These are phyloP conservation scores for Chloroclysta siterata DNA, from an alignment of 2,888 invertebrate species.

Conservation along the genomic window DNA sequence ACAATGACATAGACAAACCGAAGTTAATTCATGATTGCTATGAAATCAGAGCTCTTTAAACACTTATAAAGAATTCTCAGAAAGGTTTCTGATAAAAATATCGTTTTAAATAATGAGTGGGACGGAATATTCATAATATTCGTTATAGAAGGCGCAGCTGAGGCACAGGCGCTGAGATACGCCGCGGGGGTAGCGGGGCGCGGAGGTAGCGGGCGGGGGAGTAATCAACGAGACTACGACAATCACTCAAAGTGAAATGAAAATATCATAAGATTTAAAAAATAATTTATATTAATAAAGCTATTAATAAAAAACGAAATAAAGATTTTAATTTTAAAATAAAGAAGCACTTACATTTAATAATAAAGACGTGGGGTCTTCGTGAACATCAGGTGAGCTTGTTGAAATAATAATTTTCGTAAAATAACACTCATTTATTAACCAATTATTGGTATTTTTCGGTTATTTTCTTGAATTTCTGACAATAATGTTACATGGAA, in stretches of 20 bases:
- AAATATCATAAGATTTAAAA: neutral
- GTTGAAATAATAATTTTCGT: too few species aligned
- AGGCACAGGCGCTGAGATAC: neutral
- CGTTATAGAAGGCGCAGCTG: conserved; percentile 30
- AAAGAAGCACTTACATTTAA: too few species aligned
- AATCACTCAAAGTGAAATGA: neutral
- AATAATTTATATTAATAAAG: neutral
- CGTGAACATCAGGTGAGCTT: too few species aligned
- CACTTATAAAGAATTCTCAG: neutral
- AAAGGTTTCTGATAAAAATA: conserved; percentile 8
- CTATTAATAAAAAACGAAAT: neutral
- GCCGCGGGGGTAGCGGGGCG: neutral
- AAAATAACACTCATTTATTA: too few species aligned
- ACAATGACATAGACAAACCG: neutral
- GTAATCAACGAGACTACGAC: neutral
- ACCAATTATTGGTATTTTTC: too few species aligned
- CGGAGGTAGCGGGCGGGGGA: neutral
- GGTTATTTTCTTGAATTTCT: too few species aligned
- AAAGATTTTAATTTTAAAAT: too few species aligned
- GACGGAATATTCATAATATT: conserved; percentile 45
- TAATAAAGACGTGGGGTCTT: too few species aligned
- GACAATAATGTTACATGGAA: too few species aligned
- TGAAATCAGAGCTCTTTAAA: neutral
- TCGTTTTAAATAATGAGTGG: conserved; percentile 35
- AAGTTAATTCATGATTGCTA: neutral